Conservation (phyloP, 2,113 vertebrate genomes). For the Aviceda subcristata region DNA sequence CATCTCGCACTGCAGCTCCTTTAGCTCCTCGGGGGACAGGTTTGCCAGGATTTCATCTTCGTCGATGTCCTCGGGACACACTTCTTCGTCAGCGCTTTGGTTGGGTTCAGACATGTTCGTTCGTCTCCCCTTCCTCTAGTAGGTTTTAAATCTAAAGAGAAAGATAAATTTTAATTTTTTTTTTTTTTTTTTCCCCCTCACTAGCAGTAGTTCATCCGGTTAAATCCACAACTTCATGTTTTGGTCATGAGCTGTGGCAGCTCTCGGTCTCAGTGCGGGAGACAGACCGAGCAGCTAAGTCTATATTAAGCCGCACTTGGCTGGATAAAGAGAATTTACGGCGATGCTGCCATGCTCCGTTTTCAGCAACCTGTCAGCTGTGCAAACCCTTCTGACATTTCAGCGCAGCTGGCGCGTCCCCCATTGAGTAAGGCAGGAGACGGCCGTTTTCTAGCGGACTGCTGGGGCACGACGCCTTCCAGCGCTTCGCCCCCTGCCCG, state of each 20-base stretch:
- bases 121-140: background rate
- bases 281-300: conserved; percentile 21
- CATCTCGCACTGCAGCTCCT: conserved; percentile 92
- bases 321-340: conserved; percentile 84
- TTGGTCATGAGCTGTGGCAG: conserved; percentile 20
- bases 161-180: background rate
- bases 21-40: conserved; percentile 90
- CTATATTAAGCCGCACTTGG: conserved; percentile 90
- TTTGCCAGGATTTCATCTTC: conserved; percentile 94
- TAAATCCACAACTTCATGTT: background rate
- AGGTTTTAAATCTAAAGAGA: background rate
- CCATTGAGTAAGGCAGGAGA: background rate
- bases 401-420: conserved; percentile 79
- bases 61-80: conserved; percentile 77
- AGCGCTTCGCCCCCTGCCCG: rapidly evolving
- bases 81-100: conserved; percentile 66
- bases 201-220: background rate
- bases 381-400: conserved; percentile 83
- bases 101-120: conserved; percentile 66
- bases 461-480: background rate
- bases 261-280: background rate
- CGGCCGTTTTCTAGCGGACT: conserved; percentile 22
- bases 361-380: conserved; percentile 84
- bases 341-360: conserved; percentile 65
- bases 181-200: background rate